phyloP scores from a whole-genome alignment of 2,797 vertebrate genomes.

The Erpetoichthys calabaricus region DNA sequence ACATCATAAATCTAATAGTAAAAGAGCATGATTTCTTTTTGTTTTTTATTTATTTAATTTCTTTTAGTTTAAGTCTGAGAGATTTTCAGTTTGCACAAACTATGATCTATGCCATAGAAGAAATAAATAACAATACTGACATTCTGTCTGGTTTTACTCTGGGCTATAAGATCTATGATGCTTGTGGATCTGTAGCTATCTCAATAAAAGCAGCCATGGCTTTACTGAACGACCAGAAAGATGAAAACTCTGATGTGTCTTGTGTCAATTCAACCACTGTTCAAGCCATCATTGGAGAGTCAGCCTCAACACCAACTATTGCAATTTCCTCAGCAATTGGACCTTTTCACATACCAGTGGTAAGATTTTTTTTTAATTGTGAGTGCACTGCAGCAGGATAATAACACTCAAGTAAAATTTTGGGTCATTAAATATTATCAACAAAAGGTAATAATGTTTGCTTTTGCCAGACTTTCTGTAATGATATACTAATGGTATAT shows the following conservation, averaged over 20 bases:
- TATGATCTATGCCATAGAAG: constrained; percentile 52
- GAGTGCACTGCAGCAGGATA: neutral
- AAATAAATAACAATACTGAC: constrained; percentile 42
- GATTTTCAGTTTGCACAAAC: constrained; percentile 55
- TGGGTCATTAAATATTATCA: neutral
- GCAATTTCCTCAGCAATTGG: constrained; percentile 43
- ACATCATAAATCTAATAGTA: too few relatives aligned
- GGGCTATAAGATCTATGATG: constrained; percentile 51
- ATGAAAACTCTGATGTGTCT: constrained; percentile 18
- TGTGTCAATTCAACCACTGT: constrained; percentile 37
- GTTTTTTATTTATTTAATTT: constrained; percentile 3
- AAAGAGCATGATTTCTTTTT: neutral
- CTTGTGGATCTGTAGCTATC: constrained; percentile 50
- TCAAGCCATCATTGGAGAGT: constrained; percentile 53
- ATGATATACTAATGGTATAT: too few relatives aligned
- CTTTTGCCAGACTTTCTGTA: too few relatives aligned
- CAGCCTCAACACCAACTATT: constrained; percentile 53
- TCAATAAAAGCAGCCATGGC: constrained; percentile 46
- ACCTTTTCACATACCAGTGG: constrained; percentile 51
- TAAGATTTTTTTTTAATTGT: constrained; percentile 22
- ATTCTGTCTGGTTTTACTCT: constrained; percentile 40
- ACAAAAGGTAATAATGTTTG: too few relatives aligned
- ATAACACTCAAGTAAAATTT: neutral
- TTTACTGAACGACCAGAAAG: constrained; percentile 33
- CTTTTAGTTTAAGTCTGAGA: constrained; percentile 46